Conservation (phyloP, 2,888 invertebrate genomes). For the Coenonympha arcania region DNA sequence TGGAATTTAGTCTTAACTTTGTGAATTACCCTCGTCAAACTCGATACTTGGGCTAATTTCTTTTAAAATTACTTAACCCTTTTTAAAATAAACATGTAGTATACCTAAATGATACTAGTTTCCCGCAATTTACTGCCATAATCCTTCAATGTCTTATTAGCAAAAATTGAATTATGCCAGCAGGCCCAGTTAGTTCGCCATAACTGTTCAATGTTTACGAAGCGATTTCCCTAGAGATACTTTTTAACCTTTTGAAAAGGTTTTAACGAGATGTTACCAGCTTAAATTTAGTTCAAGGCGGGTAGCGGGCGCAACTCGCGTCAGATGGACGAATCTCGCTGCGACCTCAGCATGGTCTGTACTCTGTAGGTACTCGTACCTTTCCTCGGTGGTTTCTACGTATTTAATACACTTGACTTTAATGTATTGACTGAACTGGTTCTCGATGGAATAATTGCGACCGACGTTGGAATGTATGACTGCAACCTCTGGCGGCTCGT, state of each 20-base stretch:
- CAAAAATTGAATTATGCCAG: too few relatives aligned
- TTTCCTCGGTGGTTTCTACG: constrained; percentile 54
- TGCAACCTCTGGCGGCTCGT: constrained; percentile 25
- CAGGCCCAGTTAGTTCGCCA: too few relatives aligned
- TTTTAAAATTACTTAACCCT: too few relatives aligned
- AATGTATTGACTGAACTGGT: constrained; percentile 39
- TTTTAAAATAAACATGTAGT: too few relatives aligned
- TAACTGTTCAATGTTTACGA: neutral
- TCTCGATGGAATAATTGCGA: constrained; percentile 35
- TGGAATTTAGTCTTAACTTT: too few relatives aligned
- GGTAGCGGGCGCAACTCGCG: constrained; percentile 48
- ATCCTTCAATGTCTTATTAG: too few relatives aligned
- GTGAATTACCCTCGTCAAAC: too few relatives aligned
- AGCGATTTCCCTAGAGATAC: neutral
- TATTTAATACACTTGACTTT: constrained; percentile 29
- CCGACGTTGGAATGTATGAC: constrained; percentile 29
- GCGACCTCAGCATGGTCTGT: constrained; percentile 49
- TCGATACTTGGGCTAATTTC: too few relatives aligned
- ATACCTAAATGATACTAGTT: too few relatives aligned
- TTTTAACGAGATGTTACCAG: constrained; percentile 33
- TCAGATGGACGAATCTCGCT: constrained; percentile 54
- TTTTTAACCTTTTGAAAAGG: constrained; percentile 3
- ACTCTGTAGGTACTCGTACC: too few relatives aligned
- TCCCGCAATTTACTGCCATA: too few relatives aligned
- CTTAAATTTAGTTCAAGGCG: constrained; percentile 60